Evolutionary conservation across 2,113 vertebrate species (phyloP), one percentile per base, ranked within the genome.

Genomic region (Cheilinus undulatus): DNA sequence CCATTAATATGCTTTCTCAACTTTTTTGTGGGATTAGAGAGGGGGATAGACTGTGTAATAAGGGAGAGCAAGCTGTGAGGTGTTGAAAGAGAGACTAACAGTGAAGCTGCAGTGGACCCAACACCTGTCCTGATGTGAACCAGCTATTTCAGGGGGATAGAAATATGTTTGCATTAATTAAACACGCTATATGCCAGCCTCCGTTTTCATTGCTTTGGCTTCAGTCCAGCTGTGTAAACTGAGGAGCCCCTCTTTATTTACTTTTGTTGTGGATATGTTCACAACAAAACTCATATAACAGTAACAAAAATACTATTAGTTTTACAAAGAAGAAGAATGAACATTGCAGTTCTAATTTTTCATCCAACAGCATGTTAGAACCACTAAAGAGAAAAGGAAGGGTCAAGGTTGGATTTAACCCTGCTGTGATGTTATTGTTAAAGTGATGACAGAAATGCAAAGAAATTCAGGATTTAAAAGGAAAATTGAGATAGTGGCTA

Each of bases 1-100:
- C 69, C 67, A 76, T 82, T 76, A 75, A 83, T 62, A 76, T 81
- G 73, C 78, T 88, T 72, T 67, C 77, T 83, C 75, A 77, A 87
- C 70, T 82, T 72, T n/a, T 85, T 73, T 65, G 72, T 69, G 56
- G 67, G 74, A 84, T 89, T 83, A 79, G 60, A 45, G 64, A 24
- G 28, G 53, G n/a, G 38, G 22, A 26, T 46, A 48, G 72, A 64
- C 60, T 70, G n/a, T 74, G 51, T 74, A 78, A 73, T 70, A 23
- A 69, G 50, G 24, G 28, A 79, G 60, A n/a, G 38, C 72, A 53
- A 68, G 64, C 59, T 52, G 71, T 22, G 56, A 71, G 63, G n/a
- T 60, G 56, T 51, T 50, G n/a, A 20, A 32, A 43, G 24, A 68
- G 28, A 5, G 71, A 27, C 32, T 45, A 43, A 28, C 42, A 67